Conservation (phyloP, 1,140 invertebrate species). For the Lordiphosa stackelbergi region DNA sequence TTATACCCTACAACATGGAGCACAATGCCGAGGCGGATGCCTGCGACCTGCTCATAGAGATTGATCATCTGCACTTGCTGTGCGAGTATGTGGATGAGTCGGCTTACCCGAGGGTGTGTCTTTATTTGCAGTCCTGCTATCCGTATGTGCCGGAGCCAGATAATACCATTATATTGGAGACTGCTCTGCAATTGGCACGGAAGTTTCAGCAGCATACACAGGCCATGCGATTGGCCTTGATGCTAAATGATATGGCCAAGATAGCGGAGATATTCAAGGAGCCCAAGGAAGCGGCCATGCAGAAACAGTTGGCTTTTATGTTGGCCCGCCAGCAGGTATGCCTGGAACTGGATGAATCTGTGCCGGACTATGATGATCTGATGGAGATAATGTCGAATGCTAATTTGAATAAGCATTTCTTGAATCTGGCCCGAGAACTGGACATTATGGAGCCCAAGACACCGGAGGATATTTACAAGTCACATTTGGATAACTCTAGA, state of each 20-base stretch:
- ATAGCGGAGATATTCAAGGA: conserved; percentile 70
- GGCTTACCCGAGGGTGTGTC: conserved; percentile 95
- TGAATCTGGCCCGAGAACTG: conserved; percentile 96
- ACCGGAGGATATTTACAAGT: conserved; percentile 99
- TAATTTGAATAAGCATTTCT: conserved; percentile 96
- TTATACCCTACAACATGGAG: conserved; percentile 98
- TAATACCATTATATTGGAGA: conserved; percentile 91
- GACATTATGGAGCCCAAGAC: conserved; percentile 99
- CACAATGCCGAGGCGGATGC: conserved; percentile 99
- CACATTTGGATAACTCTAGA: conserved; percentile 95
- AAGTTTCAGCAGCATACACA: conserved; percentile 97
- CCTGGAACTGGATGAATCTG: conserved; percentile 84
- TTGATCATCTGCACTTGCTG: conserved; percentile 93
- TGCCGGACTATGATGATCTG: conserved; percentile 90
- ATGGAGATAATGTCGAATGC: conserved; percentile 98
- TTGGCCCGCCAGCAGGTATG: conserved; percentile 97
- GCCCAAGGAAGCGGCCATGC: conserved; percentile 71
- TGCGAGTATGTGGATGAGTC: conserved; percentile 94
- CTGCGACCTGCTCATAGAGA: conserved; percentile 99
- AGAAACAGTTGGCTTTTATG: conserved; percentile 98
- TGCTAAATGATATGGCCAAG: conserved; percentile 88
- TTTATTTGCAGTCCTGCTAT: conserved; percentile 96
- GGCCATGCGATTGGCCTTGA: conserved; percentile 95
- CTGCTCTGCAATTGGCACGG: conserved; percentile 91
- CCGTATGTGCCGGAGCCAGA: conserved; percentile 99